Evolutionary conservation across 2,113 vertebrate species (phyloP), one percentile per base, ranked within the genome.

Genomic region (Sarotherodon lohbergeri): DNA sequence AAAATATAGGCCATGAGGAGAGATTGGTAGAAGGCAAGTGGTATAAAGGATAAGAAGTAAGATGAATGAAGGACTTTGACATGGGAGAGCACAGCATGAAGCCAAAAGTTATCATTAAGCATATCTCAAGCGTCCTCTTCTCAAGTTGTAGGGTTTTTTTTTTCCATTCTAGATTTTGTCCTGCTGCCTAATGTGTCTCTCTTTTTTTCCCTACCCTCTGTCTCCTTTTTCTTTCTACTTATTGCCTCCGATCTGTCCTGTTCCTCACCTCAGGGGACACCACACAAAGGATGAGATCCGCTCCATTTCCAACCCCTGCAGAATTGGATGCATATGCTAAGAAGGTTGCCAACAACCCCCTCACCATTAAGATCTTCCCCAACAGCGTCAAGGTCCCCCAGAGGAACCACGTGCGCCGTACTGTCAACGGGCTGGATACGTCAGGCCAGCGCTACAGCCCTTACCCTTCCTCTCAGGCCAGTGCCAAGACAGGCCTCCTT

Each of bases 291-390:
- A 99, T 99, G 99, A 99, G 98, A 98, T 98, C 98, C 95, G 97
- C 98, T 98, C 98, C 98, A 96, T 99, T 98, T 97, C 99, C 99
- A 96, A 99, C 98, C 97, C 98, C 99, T 97, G 98, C 99, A 96
- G 99, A 99, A 98, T 98, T 99, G 97, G 99, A 99, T 95, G 98
- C 99, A 86, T 99, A 98, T 98, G 99, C 99, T 99, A 99, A 99
- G 98, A 99, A 99, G 96, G 98, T 99, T 94, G 98, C 98, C 97
- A 98, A 99, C 97, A 98, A 97, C 93, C 99, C 99, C 87, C 97
- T 99, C 96, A 99, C 98, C 93, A 99, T 99, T 96, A 99, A 99
- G 96, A 99, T 99, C 94, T 99, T 99, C 82, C 98, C 99, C 92
- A 99, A 99, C 97, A 99, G 98, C 89, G 97, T 99, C 96, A 99